Evolutionary conservation across 2,888 invertebrate genomes (phyloP).

Genomic region (Drosophila koepferae): DNA sequence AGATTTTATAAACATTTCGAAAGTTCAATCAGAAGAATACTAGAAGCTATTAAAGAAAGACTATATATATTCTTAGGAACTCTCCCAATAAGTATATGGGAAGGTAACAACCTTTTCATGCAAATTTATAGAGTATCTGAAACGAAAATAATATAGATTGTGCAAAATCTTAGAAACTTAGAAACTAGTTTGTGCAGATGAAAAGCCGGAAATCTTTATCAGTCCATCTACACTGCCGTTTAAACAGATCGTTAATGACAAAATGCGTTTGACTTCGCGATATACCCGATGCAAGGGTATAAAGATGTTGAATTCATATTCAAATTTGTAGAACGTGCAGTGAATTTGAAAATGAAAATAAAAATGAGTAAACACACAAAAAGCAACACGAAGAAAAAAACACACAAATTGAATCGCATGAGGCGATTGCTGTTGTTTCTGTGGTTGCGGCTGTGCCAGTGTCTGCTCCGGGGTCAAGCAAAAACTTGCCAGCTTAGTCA

Average conservation of each 20-base stretch:
- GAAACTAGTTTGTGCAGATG: not conserved
- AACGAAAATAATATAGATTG: not conserved
- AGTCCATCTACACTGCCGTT: not conserved
- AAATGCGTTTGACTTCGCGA: not conserved
- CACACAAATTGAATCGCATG: conserved; percentile 54
- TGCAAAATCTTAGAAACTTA: not conserved
- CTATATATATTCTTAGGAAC: too few species aligned
- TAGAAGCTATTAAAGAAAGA: too few species aligned
- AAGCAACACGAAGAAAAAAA: not conserved
- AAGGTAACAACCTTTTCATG: not conserved
- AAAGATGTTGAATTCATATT: conserved; percentile 69
- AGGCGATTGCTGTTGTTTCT: conserved; percentile 43
- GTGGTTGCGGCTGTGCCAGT: conserved; percentile 18
- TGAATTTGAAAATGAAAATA: conserved; percentile 63
- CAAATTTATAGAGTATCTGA: not conserved
- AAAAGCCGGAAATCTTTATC: conserved; percentile 1
- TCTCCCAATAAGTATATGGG: too few species aligned
- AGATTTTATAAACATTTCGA: too few species aligned
- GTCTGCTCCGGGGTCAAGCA: conserved; percentile 52
- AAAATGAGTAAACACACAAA: conserved; percentile 73
- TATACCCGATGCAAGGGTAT: conserved; percentile 6
- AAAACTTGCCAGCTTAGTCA: conserved; percentile 68
- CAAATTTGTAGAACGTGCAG: conserved; percentile 81
- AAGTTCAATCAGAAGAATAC: too few species aligned
- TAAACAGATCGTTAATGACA: not conserved